These are phyloP conservation scores for Atherinomorus stipes DNA, from an alignment of 2,113 vertebrate species.

Conservation along the genomic window DNA sequence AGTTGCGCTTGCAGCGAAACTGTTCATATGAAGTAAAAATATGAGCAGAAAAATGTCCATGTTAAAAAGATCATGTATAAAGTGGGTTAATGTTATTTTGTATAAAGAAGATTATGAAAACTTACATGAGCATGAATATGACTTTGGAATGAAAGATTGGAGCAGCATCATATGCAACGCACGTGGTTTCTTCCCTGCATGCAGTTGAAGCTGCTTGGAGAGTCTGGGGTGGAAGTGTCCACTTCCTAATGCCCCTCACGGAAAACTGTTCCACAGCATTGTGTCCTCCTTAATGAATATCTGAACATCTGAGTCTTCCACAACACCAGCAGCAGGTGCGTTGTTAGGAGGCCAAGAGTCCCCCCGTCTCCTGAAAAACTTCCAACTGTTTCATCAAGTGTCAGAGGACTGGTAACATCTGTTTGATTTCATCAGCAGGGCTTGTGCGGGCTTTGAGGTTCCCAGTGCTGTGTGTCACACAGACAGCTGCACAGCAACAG, in stretches of 20 bases:
- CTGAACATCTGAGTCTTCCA: slow-evolving; percentile 37
- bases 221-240: neutral
- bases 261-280: too few species aligned
- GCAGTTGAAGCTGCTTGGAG: too few species aligned
- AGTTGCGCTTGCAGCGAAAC: too few species aligned
- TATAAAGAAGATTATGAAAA: too few species aligned
- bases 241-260: neutral
- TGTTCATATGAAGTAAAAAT: too few species aligned
- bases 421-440: slow-evolving; percentile 57
- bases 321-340: slow-evolving; percentile 53
- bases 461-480: slow-evolving; percentile 3
- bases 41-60: too few species aligned
- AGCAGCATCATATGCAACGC: too few species aligned
- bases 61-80: too few species aligned
- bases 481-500: slow-evolving; percentile 40
- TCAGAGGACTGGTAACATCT: slow-evolving; percentile 61
- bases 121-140: too few species aligned
- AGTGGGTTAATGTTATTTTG: too few species aligned
- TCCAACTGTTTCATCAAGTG: slow-evolving; percentile 62
- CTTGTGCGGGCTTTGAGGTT: slow-evolving; percentile 49
- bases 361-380: slow-evolving; percentile 39
- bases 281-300: slow-evolving; percentile 38
- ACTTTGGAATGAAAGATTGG: too few species aligned
- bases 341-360: slow-evolving; percentile 41
- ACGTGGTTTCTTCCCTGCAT: too few species aligned